A percentile compares a stretch with the other conserved stretches of the same genome.
Evolutionary conservation across 2,888 invertebrate species (phyloP).

Genomic region (Barypeithes pellucidus): DNA sequence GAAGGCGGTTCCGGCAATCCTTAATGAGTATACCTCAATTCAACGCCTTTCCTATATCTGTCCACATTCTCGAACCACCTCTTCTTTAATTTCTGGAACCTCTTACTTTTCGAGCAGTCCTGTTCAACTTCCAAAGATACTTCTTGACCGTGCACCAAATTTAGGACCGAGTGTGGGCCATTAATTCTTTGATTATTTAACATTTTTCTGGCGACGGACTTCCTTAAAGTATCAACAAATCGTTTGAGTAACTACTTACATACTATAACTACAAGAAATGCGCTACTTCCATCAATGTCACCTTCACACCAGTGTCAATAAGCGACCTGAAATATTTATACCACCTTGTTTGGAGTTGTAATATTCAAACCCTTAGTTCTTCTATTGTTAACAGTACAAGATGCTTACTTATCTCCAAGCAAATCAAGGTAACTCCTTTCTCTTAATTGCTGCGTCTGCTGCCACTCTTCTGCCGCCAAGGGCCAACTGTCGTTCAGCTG

Average conservation of each 20-base stretch:
- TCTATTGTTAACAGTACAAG: no score
- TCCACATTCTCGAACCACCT: constrained; percentile 61
- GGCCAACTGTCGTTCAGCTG: constrained; percentile 69
- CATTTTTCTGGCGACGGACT: background rate
- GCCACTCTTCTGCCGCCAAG: constrained; percentile 68
- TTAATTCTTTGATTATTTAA: background rate
- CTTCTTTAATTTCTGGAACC: constrained; percentile 61
- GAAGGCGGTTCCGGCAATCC: background rate
- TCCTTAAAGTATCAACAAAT: constrained; percentile 3
- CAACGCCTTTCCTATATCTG: constrained; percentile 58
- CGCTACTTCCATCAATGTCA: no score
- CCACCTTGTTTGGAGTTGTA: no score
- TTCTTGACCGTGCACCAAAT: constrained; percentile 56
- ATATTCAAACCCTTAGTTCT: no score
- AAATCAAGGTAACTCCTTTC: constrained; percentile 41
- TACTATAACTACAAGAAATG: no score
- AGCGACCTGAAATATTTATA: no score
- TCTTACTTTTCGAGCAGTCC: constrained; percentile 58
- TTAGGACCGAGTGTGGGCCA: constrained; percentile 61
- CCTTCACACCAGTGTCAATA: no score
- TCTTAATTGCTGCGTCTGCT: constrained; percentile 57
- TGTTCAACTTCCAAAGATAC: constrained; percentile 55
- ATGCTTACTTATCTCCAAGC: background rate
- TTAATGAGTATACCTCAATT: constrained; percentile 60
- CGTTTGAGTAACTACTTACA: no score